phyloP scores from a whole-genome alignment of 1,140 invertebrate genomes.

The Drosophila pruinosa region DNA sequence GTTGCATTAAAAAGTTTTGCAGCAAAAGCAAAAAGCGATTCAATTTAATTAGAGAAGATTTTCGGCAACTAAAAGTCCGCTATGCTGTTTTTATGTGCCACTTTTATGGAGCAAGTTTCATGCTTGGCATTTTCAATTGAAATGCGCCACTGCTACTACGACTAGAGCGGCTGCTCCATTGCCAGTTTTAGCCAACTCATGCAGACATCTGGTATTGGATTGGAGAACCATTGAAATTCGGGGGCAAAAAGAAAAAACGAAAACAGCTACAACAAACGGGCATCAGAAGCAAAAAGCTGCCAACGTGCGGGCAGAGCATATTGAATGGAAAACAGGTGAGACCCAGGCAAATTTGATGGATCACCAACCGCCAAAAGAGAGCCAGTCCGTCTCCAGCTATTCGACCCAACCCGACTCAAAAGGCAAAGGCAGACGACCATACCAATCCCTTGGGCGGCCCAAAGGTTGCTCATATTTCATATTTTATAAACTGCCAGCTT shows the following conservation, averaged over 20 bases:
- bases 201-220: slow-evolving; percentile 27
- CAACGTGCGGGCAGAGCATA: slow-evolving; percentile 34
- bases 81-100: slow-evolving; percentile 59
- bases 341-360: slow-evolving; percentile 63
- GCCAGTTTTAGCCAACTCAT: slow-evolving; percentile 26
- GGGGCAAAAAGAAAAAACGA: slow-evolving; percentile 2
- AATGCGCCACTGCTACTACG: neutral
- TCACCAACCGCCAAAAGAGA: slow-evolving; percentile 42
- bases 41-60: slow-evolving; percentile 76
- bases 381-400: neutral
- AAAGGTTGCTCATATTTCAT: slow-evolving; percentile 58
- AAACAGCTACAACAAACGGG: slow-evolving; percentile 9
- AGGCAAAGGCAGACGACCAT: slow-evolving; percentile 9
- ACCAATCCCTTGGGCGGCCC: neutral
- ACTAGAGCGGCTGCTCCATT: neutral
- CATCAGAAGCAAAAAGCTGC: slow-evolving; percentile 31
- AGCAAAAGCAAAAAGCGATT: slow-evolving; percentile 57
- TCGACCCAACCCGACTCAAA: neutral
- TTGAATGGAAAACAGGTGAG: slow-evolving; percentile 68
- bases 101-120: slow-evolving; percentile 59
- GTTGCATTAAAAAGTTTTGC: slow-evolving; percentile 75
- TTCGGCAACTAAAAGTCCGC: slow-evolving; percentile 38
- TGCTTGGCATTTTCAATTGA: slow-evolving; percentile 39
- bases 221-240: slow-evolving; percentile 31
- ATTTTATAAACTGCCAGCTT: slow-evolving; percentile 70